Conservation (phyloP, 2,113 vertebrate species). For the Nothobranchius kuhntae region DNA sequence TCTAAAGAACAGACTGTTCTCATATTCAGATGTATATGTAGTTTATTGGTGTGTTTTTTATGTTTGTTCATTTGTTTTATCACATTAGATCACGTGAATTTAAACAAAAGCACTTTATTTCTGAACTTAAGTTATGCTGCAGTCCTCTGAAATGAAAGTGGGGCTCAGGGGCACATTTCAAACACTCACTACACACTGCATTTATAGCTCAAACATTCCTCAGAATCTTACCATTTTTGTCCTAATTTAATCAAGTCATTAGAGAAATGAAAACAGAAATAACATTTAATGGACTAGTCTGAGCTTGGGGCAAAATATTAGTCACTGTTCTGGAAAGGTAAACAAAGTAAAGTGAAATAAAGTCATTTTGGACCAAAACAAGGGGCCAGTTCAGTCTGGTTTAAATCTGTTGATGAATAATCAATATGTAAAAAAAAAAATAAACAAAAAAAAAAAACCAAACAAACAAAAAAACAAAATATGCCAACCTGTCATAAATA, state of each 20-base stretch:
- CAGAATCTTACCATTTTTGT: conserved; percentile 34
- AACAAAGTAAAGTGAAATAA: conserved; percentile 15
- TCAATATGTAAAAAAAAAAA: background rate
- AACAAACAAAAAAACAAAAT: background rate
- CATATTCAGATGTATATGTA: conserved; percentile 53
- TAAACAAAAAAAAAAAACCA: background rate
- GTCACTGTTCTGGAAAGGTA: conserved; percentile 10
- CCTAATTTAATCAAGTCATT: background rate
- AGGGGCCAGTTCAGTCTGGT: background rate
- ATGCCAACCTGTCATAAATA: conserved; percentile 35
- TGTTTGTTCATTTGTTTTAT: conserved; percentile 15
- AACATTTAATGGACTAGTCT: conserved; percentile 12
- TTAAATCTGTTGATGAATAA: conserved; percentile 5
- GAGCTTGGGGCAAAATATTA: background rate
- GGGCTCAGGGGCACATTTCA: conserved; percentile 2
- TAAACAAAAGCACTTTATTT: conserved; percentile 65
- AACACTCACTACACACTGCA: conserved; percentile 27
- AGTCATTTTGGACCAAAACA: conserved; percentile 5
- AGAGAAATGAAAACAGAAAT: conserved; percentile 1
- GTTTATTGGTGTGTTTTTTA: conserved; percentile 35
- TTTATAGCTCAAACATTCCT: conserved; percentile 36
- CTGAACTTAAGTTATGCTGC: conserved; percentile 40
- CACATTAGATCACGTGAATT: conserved; percentile 2
- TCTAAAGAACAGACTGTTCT: conserved; percentile 7
- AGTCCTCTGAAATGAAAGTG: background rate